These are phyloP conservation scores for Mechanitis messenoides DNA, from an alignment of 2,888 invertebrate genomes.

Conservation along the genomic window DNA sequence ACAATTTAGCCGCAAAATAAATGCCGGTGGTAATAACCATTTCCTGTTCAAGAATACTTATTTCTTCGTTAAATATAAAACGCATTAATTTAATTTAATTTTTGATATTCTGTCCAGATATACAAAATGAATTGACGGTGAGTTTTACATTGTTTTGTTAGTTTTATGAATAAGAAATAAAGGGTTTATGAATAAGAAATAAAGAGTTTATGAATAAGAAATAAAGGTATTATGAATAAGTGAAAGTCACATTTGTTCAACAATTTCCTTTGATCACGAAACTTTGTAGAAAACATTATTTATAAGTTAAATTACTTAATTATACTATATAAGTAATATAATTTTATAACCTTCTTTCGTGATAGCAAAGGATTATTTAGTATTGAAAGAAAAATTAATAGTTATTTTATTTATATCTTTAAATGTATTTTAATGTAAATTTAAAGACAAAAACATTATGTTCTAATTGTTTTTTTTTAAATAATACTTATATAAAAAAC, in stretches of 20 bases:
- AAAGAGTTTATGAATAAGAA: background rate
- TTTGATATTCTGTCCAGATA: background rate
- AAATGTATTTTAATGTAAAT: too few relatives aligned
- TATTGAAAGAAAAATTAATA: too few relatives aligned
- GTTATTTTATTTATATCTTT: too few relatives aligned
- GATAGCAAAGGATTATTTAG: conserved; percentile 10
- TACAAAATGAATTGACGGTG: background rate
- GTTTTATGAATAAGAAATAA: background rate
- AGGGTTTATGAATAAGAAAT: background rate
- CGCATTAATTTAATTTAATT: background rate
- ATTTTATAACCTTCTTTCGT: conserved; percentile 21
- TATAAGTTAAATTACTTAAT: conserved; percentile 27
- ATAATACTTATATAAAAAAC: too few relatives aligned
- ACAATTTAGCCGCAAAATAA: conserved; percentile 1
- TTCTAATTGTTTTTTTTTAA: too few relatives aligned
- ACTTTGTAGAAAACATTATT: conserved; percentile 18
- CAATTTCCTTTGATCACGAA: conserved; percentile 25
- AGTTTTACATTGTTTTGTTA: background rate
- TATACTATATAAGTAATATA: conserved; percentile 24
- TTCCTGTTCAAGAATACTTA: conserved; percentile 2
- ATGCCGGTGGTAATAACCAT: background rate
- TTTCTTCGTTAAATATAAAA: conserved; percentile 4
- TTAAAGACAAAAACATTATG: too few relatives aligned
- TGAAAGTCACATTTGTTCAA: conserved; percentile 17
- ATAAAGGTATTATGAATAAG: background rate